These are phyloP conservation scores for Ascaphus truei DNA, from an alignment of 2,113 vertebrate species.

Conservation along the genomic window DNA sequence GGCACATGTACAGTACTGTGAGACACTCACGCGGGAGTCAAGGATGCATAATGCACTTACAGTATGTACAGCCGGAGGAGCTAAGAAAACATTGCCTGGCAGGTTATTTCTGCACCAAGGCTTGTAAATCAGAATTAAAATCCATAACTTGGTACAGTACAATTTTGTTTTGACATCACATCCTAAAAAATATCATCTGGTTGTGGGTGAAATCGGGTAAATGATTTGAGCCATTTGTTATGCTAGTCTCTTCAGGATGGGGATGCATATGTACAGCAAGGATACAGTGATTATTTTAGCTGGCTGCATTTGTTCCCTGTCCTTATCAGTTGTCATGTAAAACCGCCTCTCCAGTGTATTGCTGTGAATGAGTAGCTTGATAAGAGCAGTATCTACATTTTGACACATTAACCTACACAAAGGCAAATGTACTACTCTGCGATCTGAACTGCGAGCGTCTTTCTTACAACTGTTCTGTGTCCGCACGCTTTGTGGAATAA, in stretches of 20 bases:
- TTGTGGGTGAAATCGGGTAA: too few species aligned
- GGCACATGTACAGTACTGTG: too few species aligned
- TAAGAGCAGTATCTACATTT: conserved; percentile 35
- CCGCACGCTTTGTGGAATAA: not conserved
- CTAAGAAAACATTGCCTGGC: too few species aligned
- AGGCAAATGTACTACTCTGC: conserved; percentile 19
- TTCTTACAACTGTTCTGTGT: not conserved
- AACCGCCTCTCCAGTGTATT: conserved; percentile 22
- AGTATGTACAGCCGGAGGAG: too few species aligned
- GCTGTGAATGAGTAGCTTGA: conserved; percentile 30
- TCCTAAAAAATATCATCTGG: too few species aligned
- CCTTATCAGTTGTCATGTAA: conserved; percentile 36
- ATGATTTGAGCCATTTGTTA: not conserved
- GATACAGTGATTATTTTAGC: conserved; percentile 30
- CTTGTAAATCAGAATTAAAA: too few species aligned
- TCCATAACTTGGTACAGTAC: too few species aligned
- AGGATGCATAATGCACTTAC: too few species aligned
- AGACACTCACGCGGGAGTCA: too few species aligned
- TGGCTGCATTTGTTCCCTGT: conserved; percentile 19
- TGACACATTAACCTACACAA: conserved; percentile 36
- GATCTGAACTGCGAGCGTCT: not conserved
- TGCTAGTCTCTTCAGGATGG: not conserved
- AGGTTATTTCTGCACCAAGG: too few species aligned
- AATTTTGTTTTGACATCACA: too few species aligned
- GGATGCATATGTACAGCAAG: not conserved